Conservation (phyloP, 2,113 vertebrate genomes). For the Eubucco bourcierii region DNA sequence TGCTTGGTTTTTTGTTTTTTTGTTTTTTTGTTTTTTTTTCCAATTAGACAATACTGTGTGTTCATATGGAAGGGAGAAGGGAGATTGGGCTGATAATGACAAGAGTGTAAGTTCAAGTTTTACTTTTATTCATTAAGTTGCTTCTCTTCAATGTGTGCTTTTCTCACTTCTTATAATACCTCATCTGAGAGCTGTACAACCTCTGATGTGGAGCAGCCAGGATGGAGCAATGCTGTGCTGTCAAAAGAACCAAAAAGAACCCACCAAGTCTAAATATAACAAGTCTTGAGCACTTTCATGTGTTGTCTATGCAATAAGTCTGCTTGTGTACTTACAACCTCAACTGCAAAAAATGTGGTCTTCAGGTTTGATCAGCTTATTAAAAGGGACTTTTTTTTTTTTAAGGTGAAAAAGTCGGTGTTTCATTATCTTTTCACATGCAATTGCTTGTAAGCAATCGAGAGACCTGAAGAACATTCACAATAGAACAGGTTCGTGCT, state of each 20-base stretch:
- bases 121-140: neutral
- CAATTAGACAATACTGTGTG: slow-evolving; percentile 35
- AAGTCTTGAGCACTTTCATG: neutral
- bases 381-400: neutral
- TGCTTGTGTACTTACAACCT: neutral
- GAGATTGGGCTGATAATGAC: slow-evolving; percentile 34
- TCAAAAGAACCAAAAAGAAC: slow-evolving; percentile 17
- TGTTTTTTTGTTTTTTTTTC: neutral
- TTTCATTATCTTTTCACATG: slow-evolving; percentile 42
- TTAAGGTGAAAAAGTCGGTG: neutral
- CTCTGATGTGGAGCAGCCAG: neutral
- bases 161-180: slow-evolving; percentile 29
- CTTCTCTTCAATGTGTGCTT: slow-evolving; percentile 18
- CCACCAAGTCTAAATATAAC: neutral
- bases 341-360: neutral
- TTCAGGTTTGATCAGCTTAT: slow-evolving; percentile 10
- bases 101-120: slow-evolving; percentile 11
- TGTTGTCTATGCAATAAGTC: neutral
- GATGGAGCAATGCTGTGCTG: slow-evolving; percentile 3
- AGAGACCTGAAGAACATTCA: neutral
- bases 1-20: slow-evolving; percentile 7
- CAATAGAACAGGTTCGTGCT: neutral
- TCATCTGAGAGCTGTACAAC: slow-evolving; percentile 2
- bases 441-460: slow-evolving; percentile 12
- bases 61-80: neutral